Base-by-base conservation (phyloP, 2,888 invertebrate genomes). In the Branchellion lobata region DNA sequence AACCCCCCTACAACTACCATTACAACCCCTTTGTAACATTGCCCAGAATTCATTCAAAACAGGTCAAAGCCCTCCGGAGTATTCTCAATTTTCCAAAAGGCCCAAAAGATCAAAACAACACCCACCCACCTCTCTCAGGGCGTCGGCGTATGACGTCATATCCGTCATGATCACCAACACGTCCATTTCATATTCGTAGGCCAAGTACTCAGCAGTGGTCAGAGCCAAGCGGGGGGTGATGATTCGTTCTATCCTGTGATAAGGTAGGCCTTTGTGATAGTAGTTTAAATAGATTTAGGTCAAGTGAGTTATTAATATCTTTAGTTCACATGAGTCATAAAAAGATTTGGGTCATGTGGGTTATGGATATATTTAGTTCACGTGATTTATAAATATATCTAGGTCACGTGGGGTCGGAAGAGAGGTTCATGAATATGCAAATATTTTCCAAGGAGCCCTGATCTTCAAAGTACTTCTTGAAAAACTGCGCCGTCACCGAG, bases 71-170 rank as follows among this genome's bases (percentile, higher is more conserved):
- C 1, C 24, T 61, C 29, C n/a, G 18, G 24, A 61, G 29, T 27
- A 61, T 61, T 24, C 8, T 61, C 53, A 21, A 61, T 61, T 5
- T 27, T 3, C 24, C 61, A 24, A 5, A 61, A 61, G n/a, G n/a
- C n/a, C n/a, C n/a, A n/a, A n/a, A n/a, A n/a, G n/a, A n/a, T n/a
- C n/a, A n/a, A n/a, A n/a, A 0, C 21, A 1, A 57, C 31, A 53
- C n/a, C 24, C 29, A 53, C 76, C 40, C 84, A 94, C 96, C 91
- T 99, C 98, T 90, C 99, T 94, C 90, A 99, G 91, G 85, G 99
- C 99, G 89, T 99, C 99, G 82, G 99, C 99, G 88, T 99, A 99
- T 0, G 99, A 99, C 65, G 96, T 97, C 99, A 99, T 99, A 89
- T 99, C 99, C 0, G 99, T 99, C 83, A 99, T 89, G 88, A 99